These are phyloP conservation scores for Anthoscopus minutus DNA, from an alignment of 2,113 vertebrate species.

Conservation along the genomic window DNA sequence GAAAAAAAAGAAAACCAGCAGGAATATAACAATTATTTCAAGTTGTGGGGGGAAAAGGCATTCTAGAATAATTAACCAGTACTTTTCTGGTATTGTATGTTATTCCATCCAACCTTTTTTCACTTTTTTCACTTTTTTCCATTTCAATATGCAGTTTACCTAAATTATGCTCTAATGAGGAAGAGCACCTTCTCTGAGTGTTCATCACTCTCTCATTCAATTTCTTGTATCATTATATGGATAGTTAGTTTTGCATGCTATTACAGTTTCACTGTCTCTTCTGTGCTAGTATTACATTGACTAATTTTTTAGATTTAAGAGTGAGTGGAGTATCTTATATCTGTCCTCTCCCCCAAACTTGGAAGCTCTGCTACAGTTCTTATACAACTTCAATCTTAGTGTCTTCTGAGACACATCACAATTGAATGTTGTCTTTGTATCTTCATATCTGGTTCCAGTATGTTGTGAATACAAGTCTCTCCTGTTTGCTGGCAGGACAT, in stretches of 20 bases:
- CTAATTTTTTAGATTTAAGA: background rate
- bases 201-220: background rate
- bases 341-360: background rate
- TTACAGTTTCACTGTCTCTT: background rate
- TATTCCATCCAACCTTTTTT: background rate
- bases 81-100: background rate
- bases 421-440: background rate
- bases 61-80: background rate
- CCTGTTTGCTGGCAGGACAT: background rate
- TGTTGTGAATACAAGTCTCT: background rate
- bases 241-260: background rate
- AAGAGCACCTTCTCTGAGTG: background rate
- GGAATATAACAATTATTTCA: background rate
- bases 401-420: background rate
- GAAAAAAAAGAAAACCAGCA: background rate
- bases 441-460: background rate
- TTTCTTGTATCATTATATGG: background rate
- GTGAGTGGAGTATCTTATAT: background rate
- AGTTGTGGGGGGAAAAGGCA: accelerated
- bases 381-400: background rate
- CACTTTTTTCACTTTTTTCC: no score
- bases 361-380: background rate
- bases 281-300: background rate
- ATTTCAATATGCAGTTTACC: background rate
- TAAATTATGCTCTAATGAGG: background rate